Percentiles rank a stretch among this genome's conserved stretches.
Conservation (phyloP, 2,888 invertebrate genomes). For the Meganola albula region DNA sequence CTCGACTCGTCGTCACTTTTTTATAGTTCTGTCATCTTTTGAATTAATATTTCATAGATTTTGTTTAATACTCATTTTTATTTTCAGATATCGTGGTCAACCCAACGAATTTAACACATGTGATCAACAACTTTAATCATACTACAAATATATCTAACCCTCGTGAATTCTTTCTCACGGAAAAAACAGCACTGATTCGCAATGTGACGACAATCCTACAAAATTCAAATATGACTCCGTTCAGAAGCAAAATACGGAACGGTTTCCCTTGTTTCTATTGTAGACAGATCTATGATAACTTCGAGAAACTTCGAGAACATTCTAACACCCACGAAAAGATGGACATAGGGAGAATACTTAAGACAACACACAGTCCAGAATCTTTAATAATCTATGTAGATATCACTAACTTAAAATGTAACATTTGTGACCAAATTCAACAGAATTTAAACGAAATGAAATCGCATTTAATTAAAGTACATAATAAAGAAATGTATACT, state of each 20-base stretch:
- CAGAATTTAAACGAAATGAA: constrained; percentile 45
- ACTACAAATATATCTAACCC: background rate
- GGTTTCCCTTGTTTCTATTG: constrained; percentile 66
- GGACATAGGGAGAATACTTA: constrained; percentile 32
- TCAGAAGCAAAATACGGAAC: constrained; percentile 46
- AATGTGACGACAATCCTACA: constrained; percentile 46
- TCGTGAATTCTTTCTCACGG: constrained; percentile 32
- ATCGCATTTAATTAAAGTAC: constrained; percentile 43
- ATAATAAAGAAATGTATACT: constrained; percentile 44
- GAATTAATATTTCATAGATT: too few relatives aligned
- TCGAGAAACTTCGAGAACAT: constrained; percentile 42
- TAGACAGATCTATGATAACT: constrained; percentile 41
- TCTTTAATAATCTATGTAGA: constrained; percentile 58
- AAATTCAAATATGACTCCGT: constrained; percentile 51
- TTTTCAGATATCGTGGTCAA: constrained; percentile 17
- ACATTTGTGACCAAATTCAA: constrained; percentile 36
- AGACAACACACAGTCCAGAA: constrained; percentile 46
- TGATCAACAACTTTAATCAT: constrained; percentile 24
- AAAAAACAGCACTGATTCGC: constrained; percentile 47
- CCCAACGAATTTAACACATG: constrained; percentile 35
- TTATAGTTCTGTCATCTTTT: too few relatives aligned
- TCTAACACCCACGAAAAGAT: constrained; percentile 33
- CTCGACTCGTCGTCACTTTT: too few relatives aligned
- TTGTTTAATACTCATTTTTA: background rate
- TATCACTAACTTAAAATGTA: constrained; percentile 48